These are phyloP conservation scores for Xestia sexstrigata DNA, from an alignment of 2,888 invertebrate genomes.

Conservation along the genomic window DNA sequence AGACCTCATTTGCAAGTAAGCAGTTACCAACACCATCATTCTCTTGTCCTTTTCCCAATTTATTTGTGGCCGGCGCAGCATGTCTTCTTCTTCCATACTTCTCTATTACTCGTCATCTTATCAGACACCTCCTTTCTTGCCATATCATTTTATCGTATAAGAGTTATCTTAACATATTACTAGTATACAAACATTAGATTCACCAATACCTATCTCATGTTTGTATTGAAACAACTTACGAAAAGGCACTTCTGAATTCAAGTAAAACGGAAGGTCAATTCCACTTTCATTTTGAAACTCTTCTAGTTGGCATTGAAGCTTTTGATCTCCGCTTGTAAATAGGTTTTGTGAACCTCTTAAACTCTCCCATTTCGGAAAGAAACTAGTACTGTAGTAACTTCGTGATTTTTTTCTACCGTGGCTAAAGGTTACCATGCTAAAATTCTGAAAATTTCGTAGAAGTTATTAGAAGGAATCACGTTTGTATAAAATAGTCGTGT, in stretches of 20 bases:
- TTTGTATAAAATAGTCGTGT: background rate
- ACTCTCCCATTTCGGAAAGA: conserved; percentile 83
- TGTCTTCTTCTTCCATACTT: no score
- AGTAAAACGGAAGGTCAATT: conserved; percentile 75
- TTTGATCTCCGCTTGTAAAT: conserved; percentile 76
- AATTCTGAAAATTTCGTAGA: conserved; percentile 68
- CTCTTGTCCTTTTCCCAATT: no score
- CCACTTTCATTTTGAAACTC: conserved; percentile 76
- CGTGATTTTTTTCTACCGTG: conserved; percentile 71
- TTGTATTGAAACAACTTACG: conserved; percentile 29
- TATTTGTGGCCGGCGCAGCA: no score
- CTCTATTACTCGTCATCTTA: no score
- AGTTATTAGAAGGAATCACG: background rate
- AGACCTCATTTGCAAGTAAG: background rate
- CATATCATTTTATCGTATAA: no score
- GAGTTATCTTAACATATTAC: no score
- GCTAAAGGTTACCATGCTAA: conserved; percentile 71
- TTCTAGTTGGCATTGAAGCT: conserved; percentile 69
- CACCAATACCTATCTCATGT: background rate
- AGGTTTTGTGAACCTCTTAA: conserved; percentile 71
- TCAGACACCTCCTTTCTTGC: no score
- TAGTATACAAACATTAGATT: no score
- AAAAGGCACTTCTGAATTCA: conserved; percentile 43
- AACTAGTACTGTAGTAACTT: conserved; percentile 72
- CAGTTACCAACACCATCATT: background rate